Conservation (phyloP, 2,888 invertebrate genomes). For the Siphonodentalium dalli region DNA sequence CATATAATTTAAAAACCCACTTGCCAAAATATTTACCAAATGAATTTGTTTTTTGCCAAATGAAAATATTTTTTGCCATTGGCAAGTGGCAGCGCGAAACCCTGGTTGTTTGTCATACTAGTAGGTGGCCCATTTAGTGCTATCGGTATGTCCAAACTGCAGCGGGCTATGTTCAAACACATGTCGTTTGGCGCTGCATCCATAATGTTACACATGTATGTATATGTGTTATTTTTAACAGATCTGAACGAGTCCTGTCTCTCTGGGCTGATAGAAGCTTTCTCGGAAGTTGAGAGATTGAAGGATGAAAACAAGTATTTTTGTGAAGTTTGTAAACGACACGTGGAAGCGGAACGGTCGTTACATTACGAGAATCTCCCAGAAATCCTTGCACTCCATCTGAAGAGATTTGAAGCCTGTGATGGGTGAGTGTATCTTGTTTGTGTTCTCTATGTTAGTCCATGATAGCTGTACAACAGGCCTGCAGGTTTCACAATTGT, state of each 20-base stretch:
- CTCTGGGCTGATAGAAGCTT: slow-evolving; percentile 47
- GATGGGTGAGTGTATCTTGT: slow-evolving; percentile 67
- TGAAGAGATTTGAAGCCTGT: slow-evolving; percentile 78
- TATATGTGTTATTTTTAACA: background rate
- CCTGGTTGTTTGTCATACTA: too few relatives aligned
- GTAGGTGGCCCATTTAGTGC: too few relatives aligned
- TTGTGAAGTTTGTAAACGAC: slow-evolving; percentile 85
- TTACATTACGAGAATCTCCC: slow-evolving; percentile 87
- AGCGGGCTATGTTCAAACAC: too few relatives aligned
- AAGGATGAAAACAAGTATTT: slow-evolving; percentile 89
- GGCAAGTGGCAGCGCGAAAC: too few relatives aligned
- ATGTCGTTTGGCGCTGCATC: background rate
- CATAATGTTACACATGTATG: background rate
- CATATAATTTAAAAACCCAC: too few relatives aligned
- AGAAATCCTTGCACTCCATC: slow-evolving; percentile 83
- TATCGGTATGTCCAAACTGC: too few relatives aligned
- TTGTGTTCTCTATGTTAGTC: background rate
- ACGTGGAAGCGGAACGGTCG: slow-evolving; percentile 87
- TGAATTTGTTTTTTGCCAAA: too few relatives aligned
- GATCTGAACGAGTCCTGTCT: slow-evolving; percentile 34
- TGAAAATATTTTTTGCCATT: too few relatives aligned
- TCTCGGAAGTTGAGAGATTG: slow-evolving; percentile 73
- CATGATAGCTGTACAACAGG: too few relatives aligned
- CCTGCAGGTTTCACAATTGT: too few relatives aligned
- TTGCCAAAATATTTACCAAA: too few relatives aligned